Conservation (phyloP, 37 sponge, comb jelly and placozoan genomes). For the Mnemiopsis leidyi region DNA sequence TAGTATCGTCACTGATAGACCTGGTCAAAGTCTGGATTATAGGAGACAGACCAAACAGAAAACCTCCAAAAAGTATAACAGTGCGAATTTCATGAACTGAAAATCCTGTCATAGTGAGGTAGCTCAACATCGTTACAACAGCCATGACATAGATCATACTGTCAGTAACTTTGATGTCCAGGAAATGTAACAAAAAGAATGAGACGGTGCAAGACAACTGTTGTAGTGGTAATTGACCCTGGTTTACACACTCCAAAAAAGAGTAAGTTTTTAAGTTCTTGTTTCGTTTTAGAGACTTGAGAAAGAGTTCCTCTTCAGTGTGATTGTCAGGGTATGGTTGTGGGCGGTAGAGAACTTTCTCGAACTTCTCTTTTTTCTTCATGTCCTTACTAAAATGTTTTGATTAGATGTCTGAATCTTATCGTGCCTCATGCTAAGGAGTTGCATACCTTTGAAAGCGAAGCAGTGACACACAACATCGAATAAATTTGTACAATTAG, state of each 20-base stretch:
- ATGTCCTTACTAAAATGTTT: no score
- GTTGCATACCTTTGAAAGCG: no score
- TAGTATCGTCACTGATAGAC: slow-evolving; percentile 56
- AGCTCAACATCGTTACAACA: background rate
- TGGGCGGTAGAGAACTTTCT: background rate
- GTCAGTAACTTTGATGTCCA: background rate
- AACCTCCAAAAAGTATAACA: slow-evolving; percentile 27
- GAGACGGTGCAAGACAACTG: slow-evolving; percentile 23
- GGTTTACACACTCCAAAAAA: background rate
- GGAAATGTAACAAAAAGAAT: slow-evolving; percentile 30
- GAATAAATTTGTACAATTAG: no score
- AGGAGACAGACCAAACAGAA: slow-evolving; percentile 57
- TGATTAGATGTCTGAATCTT: no score
- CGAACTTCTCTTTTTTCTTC: background rate
- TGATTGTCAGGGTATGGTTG: slow-evolving; percentile 46
- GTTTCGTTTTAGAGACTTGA: background rate
- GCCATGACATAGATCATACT: background rate
- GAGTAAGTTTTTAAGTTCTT: slow-evolving; percentile 19
- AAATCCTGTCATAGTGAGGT: slow-evolving; percentile 9
- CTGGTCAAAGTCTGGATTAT: slow-evolving; percentile 55
- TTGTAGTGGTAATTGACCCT: slow-evolving; percentile 30
- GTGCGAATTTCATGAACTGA: background rate
- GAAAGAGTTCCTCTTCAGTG: slow-evolving; percentile 5
- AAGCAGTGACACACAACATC: no score
- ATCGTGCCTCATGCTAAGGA: no score